Evolutionary conservation across 2,113 vertebrate genomes (phyloP), one percentile per base, ranked within the genome.

Genomic region (Oncorhynchus tshawytscha): DNA sequence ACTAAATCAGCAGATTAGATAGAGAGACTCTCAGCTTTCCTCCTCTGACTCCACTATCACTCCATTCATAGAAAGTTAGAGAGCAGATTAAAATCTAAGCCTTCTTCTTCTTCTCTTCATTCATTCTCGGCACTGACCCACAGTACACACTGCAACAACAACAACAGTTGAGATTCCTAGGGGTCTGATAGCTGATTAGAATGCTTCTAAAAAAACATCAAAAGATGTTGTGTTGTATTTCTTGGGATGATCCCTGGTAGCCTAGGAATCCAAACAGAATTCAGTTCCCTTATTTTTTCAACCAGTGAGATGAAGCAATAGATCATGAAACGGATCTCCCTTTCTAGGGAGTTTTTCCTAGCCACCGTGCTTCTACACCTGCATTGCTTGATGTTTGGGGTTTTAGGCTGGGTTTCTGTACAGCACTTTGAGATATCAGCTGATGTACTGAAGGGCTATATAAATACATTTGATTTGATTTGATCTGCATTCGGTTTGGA

Each of bases 1-100:
- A 89, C 84, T 84, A 88, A 91, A 91, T 89, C 88, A 82, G 80
- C 84, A 87, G 90, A 91, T 92, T 88, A 91, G 85, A 89, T 71
- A 54, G 70, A 86, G 76, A 9, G 39, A 39, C 39, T 87, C 79
- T 60, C 54, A 29, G 15, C 49, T 16, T 15, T 51, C 49, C 49
- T 51, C 49, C 15, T 51, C 49, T 5, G 15, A 16, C 77, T 81
- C 82, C 71, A 78, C 29, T 83, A 86, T 87, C 80, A 77, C 67
- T 85, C 73, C 67, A 60, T 90, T 89, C 85, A 84, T 82, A 86
- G 88, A 90, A 91, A 91, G 89, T 88, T 86, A 88, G 83, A 84
- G 82, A 85, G 82, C 76, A 89, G 89, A 91, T 92, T 89, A 88
- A 51, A 89, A 88, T 79, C 82, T 81, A 84, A 85, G 72, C 80